Conservation (phyloP, 2,113 vertebrate species). For the Recurvirostra avosetta region DNA sequence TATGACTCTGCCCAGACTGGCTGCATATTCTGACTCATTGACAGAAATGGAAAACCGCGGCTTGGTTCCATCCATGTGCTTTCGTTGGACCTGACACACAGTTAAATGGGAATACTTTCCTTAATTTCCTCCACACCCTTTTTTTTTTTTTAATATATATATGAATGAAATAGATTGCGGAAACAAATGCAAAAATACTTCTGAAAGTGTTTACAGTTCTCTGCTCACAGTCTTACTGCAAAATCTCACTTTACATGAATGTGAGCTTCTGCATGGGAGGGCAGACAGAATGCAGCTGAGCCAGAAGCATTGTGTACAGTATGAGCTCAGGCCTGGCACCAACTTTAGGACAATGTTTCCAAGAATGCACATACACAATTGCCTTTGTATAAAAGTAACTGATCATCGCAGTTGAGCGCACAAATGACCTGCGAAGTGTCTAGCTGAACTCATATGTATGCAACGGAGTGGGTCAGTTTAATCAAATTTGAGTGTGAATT, state of each 20-base stretch:
- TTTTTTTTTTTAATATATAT: neutral
- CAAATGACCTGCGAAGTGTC: neutral
- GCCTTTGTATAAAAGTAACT: neutral
- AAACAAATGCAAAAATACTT: neutral
- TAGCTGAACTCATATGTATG: neutral
- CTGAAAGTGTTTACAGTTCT: neutral
- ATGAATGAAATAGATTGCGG: neutral
- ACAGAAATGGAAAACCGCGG: conserved; percentile 16
- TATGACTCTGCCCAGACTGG: conserved; percentile 17
- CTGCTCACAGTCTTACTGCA: neutral
- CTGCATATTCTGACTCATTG: conserved; percentile 49
- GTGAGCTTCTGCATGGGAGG: neutral
- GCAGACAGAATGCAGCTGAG: neutral
- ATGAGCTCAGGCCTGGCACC: conserved; percentile 34
- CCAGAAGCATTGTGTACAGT: neutral
- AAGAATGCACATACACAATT: neutral
- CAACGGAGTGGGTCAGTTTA: neutral
- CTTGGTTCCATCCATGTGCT: neutral
- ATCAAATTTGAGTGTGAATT: neutral
- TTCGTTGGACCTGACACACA: neutral
- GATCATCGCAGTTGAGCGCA: neutral
- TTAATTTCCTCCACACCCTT: neutral
- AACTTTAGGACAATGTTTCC: neutral
- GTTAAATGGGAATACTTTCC: neutral
- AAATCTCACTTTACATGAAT: neutral